Percentiles rank a stretch among this genome's conserved stretches.
Evolutionary conservation across 2,888 invertebrate genomes (phyloP).

Genomic region (Hydrotaea diabolus): DNA sequence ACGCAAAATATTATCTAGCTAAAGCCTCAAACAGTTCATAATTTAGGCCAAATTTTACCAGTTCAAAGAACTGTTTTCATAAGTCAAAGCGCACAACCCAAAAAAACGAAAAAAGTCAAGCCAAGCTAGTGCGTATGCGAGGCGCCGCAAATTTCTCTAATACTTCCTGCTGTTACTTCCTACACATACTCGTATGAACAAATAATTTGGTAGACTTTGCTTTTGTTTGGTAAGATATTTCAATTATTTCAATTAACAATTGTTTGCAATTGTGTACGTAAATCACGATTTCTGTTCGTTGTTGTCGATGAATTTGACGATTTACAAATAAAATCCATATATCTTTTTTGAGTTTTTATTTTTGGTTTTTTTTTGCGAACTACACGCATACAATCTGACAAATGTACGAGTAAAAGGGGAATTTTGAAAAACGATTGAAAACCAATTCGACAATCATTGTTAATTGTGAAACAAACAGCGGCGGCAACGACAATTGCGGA

Average conservation of each 20-base stretch:
- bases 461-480: constrained; percentile 10
- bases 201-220: background rate
- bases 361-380: constrained; percentile 9
- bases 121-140: background rate
- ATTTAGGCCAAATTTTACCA: background rate
- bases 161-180: constrained; percentile 58
- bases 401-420: constrained; percentile 24
- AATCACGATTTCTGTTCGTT: constrained; percentile 45
- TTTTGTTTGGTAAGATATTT: constrained; percentile 33
- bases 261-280: constrained; percentile 45
- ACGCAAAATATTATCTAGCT: background rate
- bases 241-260: constrained; percentile 41
- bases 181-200: constrained; percentile 16
- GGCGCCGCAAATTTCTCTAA: constrained; percentile 51
- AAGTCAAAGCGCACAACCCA: background rate
- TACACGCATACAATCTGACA: constrained; percentile 43
- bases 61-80: background rate
- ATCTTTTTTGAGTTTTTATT: constrained; percentile 41
- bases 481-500: constrained; percentile 9
- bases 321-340: constrained; percentile 46
- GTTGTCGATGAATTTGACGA: constrained; percentile 30
- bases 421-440: constrained; percentile 34
- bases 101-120: no score
- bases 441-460: constrained; percentile 20
- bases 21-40: background rate